Conservation (phyloP, 2,797 vertebrate genomes). For the Morus bassanus region DNA sequence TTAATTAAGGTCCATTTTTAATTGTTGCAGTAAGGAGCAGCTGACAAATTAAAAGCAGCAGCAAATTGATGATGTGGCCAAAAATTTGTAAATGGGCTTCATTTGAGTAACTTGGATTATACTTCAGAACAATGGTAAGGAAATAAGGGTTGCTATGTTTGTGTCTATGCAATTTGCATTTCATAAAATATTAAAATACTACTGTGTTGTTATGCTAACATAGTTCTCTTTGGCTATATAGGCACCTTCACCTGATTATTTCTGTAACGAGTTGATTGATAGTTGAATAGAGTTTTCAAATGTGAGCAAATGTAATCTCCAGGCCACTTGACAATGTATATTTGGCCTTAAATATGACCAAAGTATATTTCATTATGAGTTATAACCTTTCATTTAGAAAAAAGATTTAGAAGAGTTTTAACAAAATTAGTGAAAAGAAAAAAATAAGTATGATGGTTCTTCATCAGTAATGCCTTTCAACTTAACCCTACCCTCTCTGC, state of each 20-base stretch:
- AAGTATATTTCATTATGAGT: background rate
- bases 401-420: background rate
- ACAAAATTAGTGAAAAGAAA: background rate
- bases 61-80: background rate
- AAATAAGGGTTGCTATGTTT: background rate
- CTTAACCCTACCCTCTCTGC: background rate
- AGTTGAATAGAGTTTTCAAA: background rate
- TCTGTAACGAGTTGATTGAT: background rate
- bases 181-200: conserved; percentile 2
- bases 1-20: background rate
- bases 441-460: background rate
- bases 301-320: background rate
- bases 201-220: background rate
- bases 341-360: background rate
- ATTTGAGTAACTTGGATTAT: background rate
- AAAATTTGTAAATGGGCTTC: background rate
- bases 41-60: background rate
- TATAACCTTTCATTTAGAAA: background rate
- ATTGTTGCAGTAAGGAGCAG: background rate
- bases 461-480: background rate
- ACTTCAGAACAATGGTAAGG: background rate
- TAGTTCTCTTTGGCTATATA: background rate
- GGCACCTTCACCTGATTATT: background rate
- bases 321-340: background rate
- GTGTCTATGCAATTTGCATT: background rate